These are phyloP conservation scores for Cataglyphis rosenhaueri DNA, from an alignment of 2,888 invertebrate species.

Conservation along the genomic window DNA sequence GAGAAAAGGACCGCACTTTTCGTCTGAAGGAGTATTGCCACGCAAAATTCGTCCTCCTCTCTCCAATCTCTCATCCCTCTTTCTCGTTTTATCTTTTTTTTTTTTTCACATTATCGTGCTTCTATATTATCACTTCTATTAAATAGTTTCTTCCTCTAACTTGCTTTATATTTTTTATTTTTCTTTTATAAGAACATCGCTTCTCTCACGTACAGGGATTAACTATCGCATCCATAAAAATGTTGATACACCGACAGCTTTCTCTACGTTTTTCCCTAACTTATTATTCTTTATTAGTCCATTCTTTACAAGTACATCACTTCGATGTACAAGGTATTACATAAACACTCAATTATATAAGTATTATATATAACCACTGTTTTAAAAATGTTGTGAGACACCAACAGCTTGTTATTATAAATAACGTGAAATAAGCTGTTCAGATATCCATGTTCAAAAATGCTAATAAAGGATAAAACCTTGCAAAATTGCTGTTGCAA, in stretches of 20 bases:
- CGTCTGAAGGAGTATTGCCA: conserved; percentile 82
- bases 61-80: conserved; percentile 22
- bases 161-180: conserved; percentile 38
- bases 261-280: conserved; percentile 22
- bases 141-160: conserved; percentile 54
- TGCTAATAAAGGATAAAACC: conserved; percentile 20
- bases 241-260: conserved; percentile 41
- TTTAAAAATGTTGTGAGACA: conserved; percentile 32
- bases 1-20: conserved; percentile 85
- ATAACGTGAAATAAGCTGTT: conserved; percentile 27
- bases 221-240: conserved; percentile 44
- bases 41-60: conserved; percentile 62
- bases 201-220: conserved; percentile 18
- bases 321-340: conserved; percentile 29
- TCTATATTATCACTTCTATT: conserved; percentile 34
- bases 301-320: conserved; percentile 13
- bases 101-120: background rate
- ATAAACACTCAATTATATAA: conserved; percentile 38
- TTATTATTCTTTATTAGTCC: conserved; percentile 29
- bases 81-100: background rate
- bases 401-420: conserved; percentile 22
- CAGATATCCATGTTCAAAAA: conserved; percentile 21
- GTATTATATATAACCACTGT: conserved; percentile 25
- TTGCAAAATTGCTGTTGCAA: conserved; percentile 5
- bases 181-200: conserved; percentile 34